A percentile compares a stretch with the other conserved stretches of the same genome.
phyloP scores from a whole-genome alignment of 2,888 invertebrate species.

The Epinotia bilunana region DNA sequence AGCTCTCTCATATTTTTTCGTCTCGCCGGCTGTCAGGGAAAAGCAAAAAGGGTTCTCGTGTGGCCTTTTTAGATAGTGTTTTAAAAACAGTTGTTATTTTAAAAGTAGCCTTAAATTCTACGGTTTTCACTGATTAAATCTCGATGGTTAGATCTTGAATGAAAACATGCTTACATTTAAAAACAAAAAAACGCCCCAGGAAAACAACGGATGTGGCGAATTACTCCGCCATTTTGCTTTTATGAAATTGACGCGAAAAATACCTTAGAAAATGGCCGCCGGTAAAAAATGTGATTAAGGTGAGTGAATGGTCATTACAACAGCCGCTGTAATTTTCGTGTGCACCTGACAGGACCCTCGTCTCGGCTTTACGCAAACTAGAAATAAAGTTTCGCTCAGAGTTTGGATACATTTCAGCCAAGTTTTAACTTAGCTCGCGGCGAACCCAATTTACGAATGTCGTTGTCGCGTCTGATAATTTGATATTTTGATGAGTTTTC shows the following conservation, averaged over 20 bases:
- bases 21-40: constrained; percentile 12
- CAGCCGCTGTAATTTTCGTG: constrained; percentile 44
- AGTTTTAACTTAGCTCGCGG: constrained; percentile 26
- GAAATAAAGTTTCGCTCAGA: constrained; percentile 53
- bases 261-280: constrained; percentile 27
- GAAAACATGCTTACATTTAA: neutral
- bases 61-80: constrained; percentile 11
- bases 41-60: constrained; percentile 10
- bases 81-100: neutral
- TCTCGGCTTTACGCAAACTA: constrained; percentile 54
- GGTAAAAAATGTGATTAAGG: constrained; percentile 44
- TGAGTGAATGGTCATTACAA: constrained; percentile 43
- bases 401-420: constrained; percentile 37
- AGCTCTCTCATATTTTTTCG: constrained; percentile 49
- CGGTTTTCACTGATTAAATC: neutral
- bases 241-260: constrained; percentile 39
- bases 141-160: no score
- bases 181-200: constrained; percentile 3
- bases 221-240: constrained; percentile 37
- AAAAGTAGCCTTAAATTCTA: neutral
- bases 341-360: constrained; percentile 62
- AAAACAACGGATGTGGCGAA: constrained; percentile 22
- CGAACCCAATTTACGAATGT: constrained; percentile 16
- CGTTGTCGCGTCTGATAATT: constrained; percentile 5
- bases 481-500: constrained; percentile 14